Base-by-base conservation (phyloP, 2,113 vertebrate species). In the Oncorhynchus nerka region DNA sequence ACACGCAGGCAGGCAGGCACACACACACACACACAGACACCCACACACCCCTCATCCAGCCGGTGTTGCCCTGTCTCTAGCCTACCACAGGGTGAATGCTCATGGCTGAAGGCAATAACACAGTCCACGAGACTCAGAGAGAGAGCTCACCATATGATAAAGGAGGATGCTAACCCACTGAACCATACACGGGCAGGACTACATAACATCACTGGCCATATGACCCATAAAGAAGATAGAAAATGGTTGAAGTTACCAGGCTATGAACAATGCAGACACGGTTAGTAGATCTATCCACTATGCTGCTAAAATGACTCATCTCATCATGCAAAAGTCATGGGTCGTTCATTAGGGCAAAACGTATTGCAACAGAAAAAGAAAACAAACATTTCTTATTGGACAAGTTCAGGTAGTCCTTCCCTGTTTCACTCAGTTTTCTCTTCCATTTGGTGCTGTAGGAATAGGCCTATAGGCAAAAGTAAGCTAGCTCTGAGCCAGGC, bases 121-220 rank as follows among this genome's bases (percentile, higher is more conserved):
- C 51, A 30, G 67, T 69, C 74, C 73, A 74, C 81, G 80, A 68
- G 70, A 78, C 55, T 51, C 62, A 55, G 70, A 48, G 64, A 84
- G 80, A 71, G 80, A 74, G 71, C 73, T 88, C 75, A 75, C 80
- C 77, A 73, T 75, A 76, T 45, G 39, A 88, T 76, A 75, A 75
- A 81, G 51, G 71, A 55, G 51, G 51, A 84, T 75, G 79, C 81
- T 68, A 65, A 85, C 45, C 71, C 76, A 34, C 86, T 84, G 82
- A 83, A 82, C 75, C 79, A 22, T 83, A 62, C 77, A 39, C 74
- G 75, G 48, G 71, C 39, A 12, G 62, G 16, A 19, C 13, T 5
- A 19, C 51, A 55, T 5, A 19, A 19, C 12, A 55, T 19, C 51
- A 45, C 39, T 45, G 39, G 39, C 39, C 39, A 11, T 45, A 45